Evolutionary conservation across 2,797 vertebrate species (phyloP).

Genomic region (Silurus lanzhouensis): DNA sequence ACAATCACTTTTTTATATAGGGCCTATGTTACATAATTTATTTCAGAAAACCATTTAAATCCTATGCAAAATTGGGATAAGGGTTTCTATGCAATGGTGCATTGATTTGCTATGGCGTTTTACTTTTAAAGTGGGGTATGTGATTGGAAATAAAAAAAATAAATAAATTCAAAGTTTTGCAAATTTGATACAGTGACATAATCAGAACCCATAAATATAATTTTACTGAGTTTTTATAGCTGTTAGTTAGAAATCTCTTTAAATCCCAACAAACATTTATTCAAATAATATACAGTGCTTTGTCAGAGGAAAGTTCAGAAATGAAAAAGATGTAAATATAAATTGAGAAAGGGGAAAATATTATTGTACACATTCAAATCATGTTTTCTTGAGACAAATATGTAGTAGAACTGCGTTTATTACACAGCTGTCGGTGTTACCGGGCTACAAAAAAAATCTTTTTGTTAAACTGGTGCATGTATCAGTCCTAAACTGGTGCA

Average conservation of each 20-base stretch:
- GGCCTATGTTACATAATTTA: neutral
- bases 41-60: slow-evolving; percentile 2
- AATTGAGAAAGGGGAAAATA: neutral
- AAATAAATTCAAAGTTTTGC: neutral
- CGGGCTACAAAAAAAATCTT: neutral
- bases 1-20: neutral
- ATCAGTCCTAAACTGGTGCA: too few relatives aligned
- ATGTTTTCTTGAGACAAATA: neutral
- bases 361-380: neutral
- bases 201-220: neutral
- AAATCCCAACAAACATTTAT: neutral
- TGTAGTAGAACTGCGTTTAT: neutral
- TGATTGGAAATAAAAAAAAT: neutral
- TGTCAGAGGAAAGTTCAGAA: neutral
- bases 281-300: neutral
- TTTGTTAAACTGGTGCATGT: neutral
- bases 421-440: neutral
- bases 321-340: neutral
- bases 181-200: neutral
- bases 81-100: neutral
- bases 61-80: neutral
- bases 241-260: neutral
- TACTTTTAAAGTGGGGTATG: neutral
- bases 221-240: neutral
- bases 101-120: neutral